Base-by-base conservation (phyloP, 1,140 invertebrate genomes). In the Holotrichia oblita region DNA sequence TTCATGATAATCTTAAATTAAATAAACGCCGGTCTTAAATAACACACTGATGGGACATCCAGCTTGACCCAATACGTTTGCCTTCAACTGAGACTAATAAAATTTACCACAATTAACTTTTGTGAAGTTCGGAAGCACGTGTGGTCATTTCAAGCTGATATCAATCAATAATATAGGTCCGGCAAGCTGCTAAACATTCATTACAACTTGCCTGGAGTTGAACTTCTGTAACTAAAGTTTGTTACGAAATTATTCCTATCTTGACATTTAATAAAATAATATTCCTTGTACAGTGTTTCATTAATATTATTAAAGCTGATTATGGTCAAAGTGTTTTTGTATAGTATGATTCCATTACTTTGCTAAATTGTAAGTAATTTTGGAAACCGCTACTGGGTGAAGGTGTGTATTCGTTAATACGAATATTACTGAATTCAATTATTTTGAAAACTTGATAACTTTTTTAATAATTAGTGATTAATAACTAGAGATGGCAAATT, bases 121-220 rank as follows among this genome's bases (percentile, higher is more conserved):
- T 48, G 44, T 10, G 44, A 48, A 48, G 44, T 48, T 48, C 44
- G 44, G 3, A 48, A 12, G 14, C 42, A 44, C 9, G 14, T 48
- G 44, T 48, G 44, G 44, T 48, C 44, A 48, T 48, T 48, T 48
- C 44, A 48, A 48, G n/a, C 44, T 48, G n/a, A 48, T 14, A n/a
- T 14, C 44, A 48, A 48, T 48, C 44, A 48, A 48, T 48, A 48
- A 48, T 48, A 48, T 3, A 10, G 44, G 44, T 48, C n/a, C 44
- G 10, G 44, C 7, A 48, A n/a, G 44, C n/a, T 48, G 7, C 44
- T 48, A 48, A 48, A 48, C 44, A 48, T 48, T 48, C 27, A 34
- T 34, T 48, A 48, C n/a, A 48, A 48, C 44, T 48, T 48, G n/a
- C 44, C 44, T 14, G 7, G n/a, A 42, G 41, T 0, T 42, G 12